Evolutionary conservation across 2,797 vertebrate genomes (phyloP).

Genomic region (Sebastolobus alascanus): DNA sequence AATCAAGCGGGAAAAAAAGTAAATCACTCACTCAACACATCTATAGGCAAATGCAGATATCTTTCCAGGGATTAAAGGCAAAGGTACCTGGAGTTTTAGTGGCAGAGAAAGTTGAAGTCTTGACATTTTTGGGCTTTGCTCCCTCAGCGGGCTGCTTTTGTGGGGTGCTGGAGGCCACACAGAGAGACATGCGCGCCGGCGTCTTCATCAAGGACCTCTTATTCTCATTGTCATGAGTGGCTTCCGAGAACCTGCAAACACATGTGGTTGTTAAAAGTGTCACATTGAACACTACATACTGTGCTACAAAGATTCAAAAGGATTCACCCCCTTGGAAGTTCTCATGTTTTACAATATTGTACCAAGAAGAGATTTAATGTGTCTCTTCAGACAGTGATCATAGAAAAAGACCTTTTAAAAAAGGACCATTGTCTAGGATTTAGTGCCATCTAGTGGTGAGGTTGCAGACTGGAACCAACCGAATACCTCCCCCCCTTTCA

Average conservation of each 20-base stretch:
- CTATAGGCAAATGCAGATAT: not conserved
- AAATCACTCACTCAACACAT: not conserved
- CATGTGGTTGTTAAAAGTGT: not conserved
- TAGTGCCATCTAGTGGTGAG: too few relatives aligned
- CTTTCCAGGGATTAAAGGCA: not conserved
- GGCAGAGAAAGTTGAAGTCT: constrained; percentile 58
- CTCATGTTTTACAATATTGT: not conserved
- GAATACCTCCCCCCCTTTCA: too few relatives aligned
- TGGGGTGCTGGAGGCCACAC: constrained; percentile 76
- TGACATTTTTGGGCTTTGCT: constrained; percentile 54
- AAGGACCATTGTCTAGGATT: too few relatives aligned
- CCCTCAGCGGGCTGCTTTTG: constrained; percentile 28
- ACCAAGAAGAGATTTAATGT: not conserved
- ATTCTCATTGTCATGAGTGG: constrained; percentile 90
- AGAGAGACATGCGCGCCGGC: constrained; percentile 88
- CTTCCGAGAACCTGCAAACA: constrained; percentile 89
- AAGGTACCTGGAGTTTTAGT: constrained; percentile 77
- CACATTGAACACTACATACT: not conserved
- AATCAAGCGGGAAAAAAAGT: not conserved
- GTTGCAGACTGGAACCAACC: too few relatives aligned
- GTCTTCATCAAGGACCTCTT: constrained; percentile 92
- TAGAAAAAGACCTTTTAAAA: not conserved
- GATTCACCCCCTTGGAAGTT: not conserved
- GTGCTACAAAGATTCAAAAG: not conserved
- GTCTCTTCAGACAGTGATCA: not conserved